Evolutionary conservation across 2,888 invertebrate species (phyloP), one percentile per base, ranked within the genome.

Genomic region (Harpalus rubripes): DNA sequence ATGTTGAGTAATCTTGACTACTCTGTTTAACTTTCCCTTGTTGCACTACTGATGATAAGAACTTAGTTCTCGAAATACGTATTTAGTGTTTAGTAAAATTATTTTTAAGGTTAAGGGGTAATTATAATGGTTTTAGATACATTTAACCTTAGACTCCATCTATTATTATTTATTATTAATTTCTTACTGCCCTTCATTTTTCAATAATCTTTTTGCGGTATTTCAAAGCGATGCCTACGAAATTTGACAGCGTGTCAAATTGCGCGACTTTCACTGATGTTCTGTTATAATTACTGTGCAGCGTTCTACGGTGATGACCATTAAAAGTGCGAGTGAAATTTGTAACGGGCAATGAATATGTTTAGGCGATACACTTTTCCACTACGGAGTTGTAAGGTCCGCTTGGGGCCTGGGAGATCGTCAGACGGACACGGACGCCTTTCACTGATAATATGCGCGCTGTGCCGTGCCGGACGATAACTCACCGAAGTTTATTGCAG

Each of bases 281-380:
- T 8, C 68, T n/a, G 39, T 68, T n/a, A 68, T 68, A 52, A 52
- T 68, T 68, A 32, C 39, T 7, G 26, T 26, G 10, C 22, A 8
- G 18, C 8, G 16, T 61, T 61, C 26, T 26, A 7, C 63, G 12
- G 22, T 22, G 22, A 39, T 68, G 39, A 68, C 68, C 39, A 65
- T 65, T 65, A 68, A 68, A 68, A 68, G 68, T 39, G 68, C 39
- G 68, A 68, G 68, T 68, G 68, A 68, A 68, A 68, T 26, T 65
- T 26, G n/a, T 32, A 65, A 12, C 68, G 6, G 32, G 39, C 68
- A 68, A 68, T 32, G 1, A 68, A 39, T 39, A 39, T 68, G 68
- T 32, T 32, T 26, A 32, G 10, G 44, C 44, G 44, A 52, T 52
- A 68, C 32, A 39, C 68, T 68, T 68, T 68, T 15, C 26, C 68